phyloP scores from a whole-genome alignment of 2,113 vertebrate species.

The Phocoena phocoena region DNA sequence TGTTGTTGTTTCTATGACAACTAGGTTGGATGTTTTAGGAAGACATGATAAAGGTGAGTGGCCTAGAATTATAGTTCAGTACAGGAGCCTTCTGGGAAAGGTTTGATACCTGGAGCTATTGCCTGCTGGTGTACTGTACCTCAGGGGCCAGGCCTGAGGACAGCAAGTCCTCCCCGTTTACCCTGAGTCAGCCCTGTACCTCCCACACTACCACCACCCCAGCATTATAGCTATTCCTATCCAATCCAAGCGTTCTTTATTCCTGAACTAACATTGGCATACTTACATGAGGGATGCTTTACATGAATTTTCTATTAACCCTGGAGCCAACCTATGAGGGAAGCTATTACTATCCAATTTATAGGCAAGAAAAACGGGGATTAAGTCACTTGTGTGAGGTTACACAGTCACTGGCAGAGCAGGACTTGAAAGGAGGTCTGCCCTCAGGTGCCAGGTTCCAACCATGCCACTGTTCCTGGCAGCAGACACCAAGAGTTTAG shows the following conservation, averaged over 20 bases:
- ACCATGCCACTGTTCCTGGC: background rate
- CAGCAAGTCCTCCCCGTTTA: background rate
- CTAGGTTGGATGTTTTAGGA: background rate
- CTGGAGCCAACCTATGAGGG: background rate
- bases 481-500: background rate
- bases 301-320: background rate
- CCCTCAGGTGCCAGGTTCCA: background rate
- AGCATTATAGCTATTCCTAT: background rate
- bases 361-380: background rate
- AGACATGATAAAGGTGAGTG: background rate
- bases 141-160: background rate
- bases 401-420: background rate
- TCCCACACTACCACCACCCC: background rate
- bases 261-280: background rate
- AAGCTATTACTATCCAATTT: background rate
- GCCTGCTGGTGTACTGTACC: background rate
- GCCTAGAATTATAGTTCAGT: background rate
- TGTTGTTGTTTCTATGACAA: background rate
- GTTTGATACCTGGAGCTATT: background rate
- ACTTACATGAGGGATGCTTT: background rate
- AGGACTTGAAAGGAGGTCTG: background rate
- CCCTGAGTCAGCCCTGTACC: background rate
- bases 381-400: background rate
- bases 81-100: background rate
- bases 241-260: background rate